Base-by-base conservation (phyloP, 2,797 vertebrate species). In the Rhinichthys osculus region DNA sequence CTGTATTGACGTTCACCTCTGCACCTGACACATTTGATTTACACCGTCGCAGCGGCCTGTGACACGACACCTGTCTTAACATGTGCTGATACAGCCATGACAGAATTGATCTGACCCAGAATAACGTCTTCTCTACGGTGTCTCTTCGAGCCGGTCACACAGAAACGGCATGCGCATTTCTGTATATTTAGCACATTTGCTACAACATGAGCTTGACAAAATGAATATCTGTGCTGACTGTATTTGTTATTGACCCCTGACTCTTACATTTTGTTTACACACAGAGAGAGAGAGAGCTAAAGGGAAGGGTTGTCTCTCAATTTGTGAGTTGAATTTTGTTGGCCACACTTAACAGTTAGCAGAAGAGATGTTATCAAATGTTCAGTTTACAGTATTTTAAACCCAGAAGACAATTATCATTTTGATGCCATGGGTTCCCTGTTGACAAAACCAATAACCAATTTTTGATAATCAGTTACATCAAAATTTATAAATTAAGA, bases 11-110 rank as follows among this genome's bases (percentile, higher is more conserved):
- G 23, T 80, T 79, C 69, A 79, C 66, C 70, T 83, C 42, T 59
- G 67, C 67, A 71, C 54, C 74, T 84, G 81, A 73, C 81, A 83
- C 4, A 21, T 62, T 59, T 83, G 76, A 87, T 84, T 80, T 79
- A 83, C 38, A n/a, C 44, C 2, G 0, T 59, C 66, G 44, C 74
- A 23, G 35, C 4, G 19, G 13, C 73, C 38, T 57, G 38, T 42
- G 47, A 40, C 73, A 69, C 11, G 23, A 70, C 74, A 42, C 30
- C 38, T 82, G 77, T 71, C 81, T 72, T 21, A 33, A 27, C 72
- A 38, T 73, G 72, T 73, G 70, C 27, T 57, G 70, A 73, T 44
- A 67, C 33, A 84, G 47, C 73, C 47, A 78, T 76, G 59, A 52
- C 62, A 77, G 16, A 77, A 84, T 40, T 57, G 47, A 76, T 78